Evolutionary conservation across 2,888 invertebrate species (phyloP).

Genomic region (Acanthosepion lycidas): DNA sequence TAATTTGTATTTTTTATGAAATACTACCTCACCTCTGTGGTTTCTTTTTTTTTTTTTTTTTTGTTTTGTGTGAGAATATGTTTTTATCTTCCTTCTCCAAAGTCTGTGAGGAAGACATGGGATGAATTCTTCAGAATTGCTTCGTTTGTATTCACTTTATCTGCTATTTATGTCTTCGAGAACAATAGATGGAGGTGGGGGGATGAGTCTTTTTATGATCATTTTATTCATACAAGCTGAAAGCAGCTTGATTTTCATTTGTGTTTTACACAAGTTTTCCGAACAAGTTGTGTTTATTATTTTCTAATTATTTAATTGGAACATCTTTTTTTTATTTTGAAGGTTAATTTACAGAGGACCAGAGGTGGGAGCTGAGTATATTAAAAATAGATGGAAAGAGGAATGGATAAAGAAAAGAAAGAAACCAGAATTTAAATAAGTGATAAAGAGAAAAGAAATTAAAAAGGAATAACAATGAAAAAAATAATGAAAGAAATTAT

Average conservation of each 20-base stretch:
- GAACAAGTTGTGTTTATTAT: background rate
- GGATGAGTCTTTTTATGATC: background rate
- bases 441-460: too few species aligned
- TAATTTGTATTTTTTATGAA: background rate
- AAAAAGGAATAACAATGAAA: background rate
- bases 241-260: background rate
- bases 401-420: background rate
- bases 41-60: too few species aligned
- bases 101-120: background rate
- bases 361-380: background rate
- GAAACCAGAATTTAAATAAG: too few species aligned
- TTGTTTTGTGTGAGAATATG: background rate
- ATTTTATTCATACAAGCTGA: background rate
- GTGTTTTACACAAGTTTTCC: background rate
- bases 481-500: background rate
- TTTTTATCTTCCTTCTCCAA: background rate
- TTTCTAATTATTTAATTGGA: conserved; percentile 33
- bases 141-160: background rate
- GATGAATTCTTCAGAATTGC: background rate
- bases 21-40: background rate
- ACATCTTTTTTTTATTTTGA: background rate
- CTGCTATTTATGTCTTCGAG: background rate
- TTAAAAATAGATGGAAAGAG: background rate
- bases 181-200: background rate
- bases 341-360: background rate